These are phyloP conservation scores for Myiotriccus ornatus DNA, from an alignment of 2,797 vertebrate genomes.

Conservation along the genomic window DNA sequence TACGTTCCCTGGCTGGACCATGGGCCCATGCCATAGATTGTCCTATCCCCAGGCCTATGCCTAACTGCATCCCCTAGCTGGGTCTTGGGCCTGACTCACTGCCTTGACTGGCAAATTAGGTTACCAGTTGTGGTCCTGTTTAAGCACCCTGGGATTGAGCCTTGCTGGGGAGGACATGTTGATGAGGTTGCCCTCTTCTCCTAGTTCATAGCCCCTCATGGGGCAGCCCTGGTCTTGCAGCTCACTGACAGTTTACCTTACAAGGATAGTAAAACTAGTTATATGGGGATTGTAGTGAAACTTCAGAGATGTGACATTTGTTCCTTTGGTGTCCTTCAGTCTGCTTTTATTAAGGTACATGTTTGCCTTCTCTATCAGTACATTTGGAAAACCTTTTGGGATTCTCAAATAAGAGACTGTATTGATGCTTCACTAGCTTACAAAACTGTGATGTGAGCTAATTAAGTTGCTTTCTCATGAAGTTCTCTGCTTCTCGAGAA, in stretches of 20 bases:
- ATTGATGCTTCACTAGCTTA: neutral
- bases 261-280: neutral
- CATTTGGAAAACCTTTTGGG: neutral
- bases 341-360: neutral
- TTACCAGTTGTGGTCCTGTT: neutral
- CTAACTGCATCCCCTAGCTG: rapidly evolving
- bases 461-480: neutral
- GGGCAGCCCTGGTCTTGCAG: neutral
- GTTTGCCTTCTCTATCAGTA: neutral
- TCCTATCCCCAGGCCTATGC: neutral
- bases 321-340: neutral
- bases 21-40: neutral
- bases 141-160: neutral
- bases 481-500: neutral
- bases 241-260: neutral
- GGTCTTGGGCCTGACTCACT: neutral
- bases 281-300: neutral
- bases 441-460: neutral
- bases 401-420: neutral
- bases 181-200: neutral
- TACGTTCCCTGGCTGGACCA: neutral
- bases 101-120: neutral
- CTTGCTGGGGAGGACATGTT: neutral
- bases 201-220: neutral
- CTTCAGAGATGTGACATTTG: neutral